Base-by-base conservation (phyloP, 2,888 invertebrate genomes). In the Archaeoteleia sp. region DNA sequence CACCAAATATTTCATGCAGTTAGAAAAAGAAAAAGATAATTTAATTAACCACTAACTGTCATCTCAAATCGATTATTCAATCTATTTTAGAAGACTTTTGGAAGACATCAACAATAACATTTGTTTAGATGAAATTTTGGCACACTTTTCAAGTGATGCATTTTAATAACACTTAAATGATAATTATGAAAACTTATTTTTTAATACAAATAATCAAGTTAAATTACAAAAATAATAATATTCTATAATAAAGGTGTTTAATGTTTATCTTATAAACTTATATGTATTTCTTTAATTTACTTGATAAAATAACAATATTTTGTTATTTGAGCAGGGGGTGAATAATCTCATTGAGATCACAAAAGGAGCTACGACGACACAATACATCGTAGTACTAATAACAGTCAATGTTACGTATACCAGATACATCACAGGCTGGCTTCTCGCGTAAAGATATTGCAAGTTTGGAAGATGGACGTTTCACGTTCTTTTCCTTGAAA, bases 341-440 rank as follows among this genome's bases (percentile, higher is more conserved):
- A 69, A 69, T 69, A 69, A 69, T 65, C 61, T 53, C 23, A 39
- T 45, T 48, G 69, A 69, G 69, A 57, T 57, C 48, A 17, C 27
- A 14, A 15, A 8, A 35, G 45, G 46, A 37, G 17, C 27, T 32
- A 39, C 10, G 2, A 14, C 10, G 15, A 5, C 20, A 20, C 5
- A 20, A 5, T 20, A 32, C 42, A 23, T 14, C 49, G 13, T 30
- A 14, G 13, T 13, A 46, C 42, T 10, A 55, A 58, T 34, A 71
- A 68, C 57, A 43, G 66, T 62, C 51, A 57, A 61, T 55, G 58
- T 71, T 71, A 60, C 67, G 55, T 67, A 65, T 49, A 65, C 54
- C 46, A 67, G 57, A 61, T 68, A 66, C 67, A 70, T 70, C 69
- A 70, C 69, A 70, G 69, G 55, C 58, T 70, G 68, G 68, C 53